These are phyloP conservation scores for Sebastes schlegelii DNA, from an alignment of 2,113 vertebrate genomes.

Conservation along the genomic window DNA sequence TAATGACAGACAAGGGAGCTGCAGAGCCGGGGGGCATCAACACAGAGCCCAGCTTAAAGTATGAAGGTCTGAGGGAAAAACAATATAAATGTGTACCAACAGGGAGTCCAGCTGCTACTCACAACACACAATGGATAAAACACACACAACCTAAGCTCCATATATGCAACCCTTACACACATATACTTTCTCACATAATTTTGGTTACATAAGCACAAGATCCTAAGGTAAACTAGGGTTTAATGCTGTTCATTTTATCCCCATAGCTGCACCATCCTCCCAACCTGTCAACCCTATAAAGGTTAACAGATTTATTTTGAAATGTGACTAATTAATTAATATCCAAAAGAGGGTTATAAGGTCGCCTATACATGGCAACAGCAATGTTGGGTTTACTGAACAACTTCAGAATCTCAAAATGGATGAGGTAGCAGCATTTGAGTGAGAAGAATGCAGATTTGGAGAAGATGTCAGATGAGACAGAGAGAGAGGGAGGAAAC, in stretches of 20 bases:
- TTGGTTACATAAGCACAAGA: constrained; percentile 3
- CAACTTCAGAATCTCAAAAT: constrained; percentile 20
- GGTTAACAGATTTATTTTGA: constrained; percentile 38
- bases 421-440: constrained; percentile 1
- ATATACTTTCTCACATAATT: background rate
- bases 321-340: constrained; percentile 25
- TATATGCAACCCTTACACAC: background rate
- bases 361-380: background rate
- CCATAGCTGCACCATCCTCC: constrained; percentile 13
- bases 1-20: constrained; percentile 68
- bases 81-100: constrained; percentile 27
- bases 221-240: background rate
- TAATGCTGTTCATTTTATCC: background rate
- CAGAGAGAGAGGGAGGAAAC: constrained; percentile 14
- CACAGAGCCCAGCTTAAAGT: constrained; percentile 45
- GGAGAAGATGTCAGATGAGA: constrained; percentile 20
- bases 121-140: constrained; percentile 21
- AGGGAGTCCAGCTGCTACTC: constrained; percentile 53
- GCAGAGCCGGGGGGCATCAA: constrained; percentile 45
- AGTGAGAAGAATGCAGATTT: constrained; percentile 21
- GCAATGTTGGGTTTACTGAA: background rate
- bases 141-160: constrained; percentile 13
- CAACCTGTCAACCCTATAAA: constrained; percentile 21
- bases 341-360: constrained; percentile 9
- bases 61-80: constrained; percentile 28